Percentiles rank a stretch among this genome's conserved stretches.
phyloP scores from a whole-genome alignment of 1,140 invertebrate genomes.

The Ladona fulva region DNA sequence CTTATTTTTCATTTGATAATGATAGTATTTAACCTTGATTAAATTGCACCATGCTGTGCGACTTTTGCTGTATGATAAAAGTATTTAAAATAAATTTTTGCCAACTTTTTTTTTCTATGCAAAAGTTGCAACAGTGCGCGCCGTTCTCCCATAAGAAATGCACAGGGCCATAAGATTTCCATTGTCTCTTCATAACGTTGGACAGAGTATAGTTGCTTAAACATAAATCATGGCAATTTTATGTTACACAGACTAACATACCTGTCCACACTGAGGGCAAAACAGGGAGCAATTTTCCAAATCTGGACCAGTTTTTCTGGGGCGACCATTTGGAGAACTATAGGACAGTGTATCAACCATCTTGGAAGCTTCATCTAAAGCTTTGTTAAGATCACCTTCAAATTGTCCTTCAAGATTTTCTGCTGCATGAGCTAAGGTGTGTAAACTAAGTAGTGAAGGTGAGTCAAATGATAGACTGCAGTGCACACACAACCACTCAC shows the following conservation, averaged over 20 bases:
- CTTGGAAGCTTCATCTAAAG: background rate
- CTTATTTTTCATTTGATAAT: too few species aligned
- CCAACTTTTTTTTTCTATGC: too few species aligned
- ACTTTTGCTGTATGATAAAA: too few species aligned
- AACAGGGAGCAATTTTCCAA: background rate
- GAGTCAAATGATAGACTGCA: conserved; percentile 48
- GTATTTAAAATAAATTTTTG: too few species aligned
- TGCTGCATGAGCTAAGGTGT: conserved; percentile 43
- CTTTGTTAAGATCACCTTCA: background rate
- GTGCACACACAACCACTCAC: conserved; percentile 42
- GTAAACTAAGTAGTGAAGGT: conserved; percentile 43
- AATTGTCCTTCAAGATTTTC: conserved; percentile 30
- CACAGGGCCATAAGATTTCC: too few species aligned
- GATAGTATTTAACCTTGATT: too few species aligned
- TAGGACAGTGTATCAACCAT: background rate
- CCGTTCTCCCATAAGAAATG: too few species aligned
- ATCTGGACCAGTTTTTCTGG: conserved; percentile 16
- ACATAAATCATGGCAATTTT: background rate
- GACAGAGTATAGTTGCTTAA: too few species aligned
- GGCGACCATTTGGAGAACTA: background rate
- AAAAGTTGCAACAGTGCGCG: too few species aligned
- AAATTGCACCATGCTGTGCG: too few species aligned
- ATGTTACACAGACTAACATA: background rate
- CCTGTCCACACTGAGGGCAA: background rate
- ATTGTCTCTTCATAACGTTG: too few species aligned